These are phyloP conservation scores for Cephalopholis sonnerati DNA, from an alignment of 2,113 vertebrate genomes.

Conservation along the genomic window DNA sequence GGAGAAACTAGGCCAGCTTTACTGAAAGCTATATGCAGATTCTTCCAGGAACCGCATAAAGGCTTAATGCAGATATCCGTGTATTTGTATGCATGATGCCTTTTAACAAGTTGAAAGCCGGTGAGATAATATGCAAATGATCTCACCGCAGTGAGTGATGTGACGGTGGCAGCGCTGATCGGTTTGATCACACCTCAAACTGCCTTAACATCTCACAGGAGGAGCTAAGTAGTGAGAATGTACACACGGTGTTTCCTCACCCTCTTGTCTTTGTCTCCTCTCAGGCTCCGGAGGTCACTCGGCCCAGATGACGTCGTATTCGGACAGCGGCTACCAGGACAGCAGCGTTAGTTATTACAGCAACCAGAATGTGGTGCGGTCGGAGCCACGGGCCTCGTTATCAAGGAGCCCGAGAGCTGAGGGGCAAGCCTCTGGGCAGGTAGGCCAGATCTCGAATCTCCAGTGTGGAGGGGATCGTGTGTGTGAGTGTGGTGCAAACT, in stretches of 20 bases:
- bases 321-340: conserved; percentile 99
- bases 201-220: neutral
- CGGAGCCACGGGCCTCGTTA: conserved; percentile 83
- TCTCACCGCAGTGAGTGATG: conserved; percentile 5
- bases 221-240: neutral
- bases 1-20: conserved; percentile 68
- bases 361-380: conserved; percentile 89
- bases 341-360: conserved; percentile 93
- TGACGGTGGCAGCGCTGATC: neutral
- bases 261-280: conserved; percentile 33
- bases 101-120: conserved; percentile 47
- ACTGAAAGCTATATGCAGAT: conserved; percentile 40
- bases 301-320: conserved; percentile 97
- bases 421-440: conserved; percentile 94
- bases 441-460: conserved; percentile 63
- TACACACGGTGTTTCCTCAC: neutral
- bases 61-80: conserved; percentile 46
- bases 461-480: too few relatives aligned
- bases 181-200: conserved; percentile 10
- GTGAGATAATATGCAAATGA: conserved; percentile 59
- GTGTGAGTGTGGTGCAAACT: too few relatives aligned
- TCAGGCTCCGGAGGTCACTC: conserved; percentile 95
- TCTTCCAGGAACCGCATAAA: conserved; percentile 43
- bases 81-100: conserved; percentile 37
- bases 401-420: conserved; percentile 91